Conservation (phyloP, 2,797 vertebrate species). For the Phrynocephalus vlangalii region DNA sequence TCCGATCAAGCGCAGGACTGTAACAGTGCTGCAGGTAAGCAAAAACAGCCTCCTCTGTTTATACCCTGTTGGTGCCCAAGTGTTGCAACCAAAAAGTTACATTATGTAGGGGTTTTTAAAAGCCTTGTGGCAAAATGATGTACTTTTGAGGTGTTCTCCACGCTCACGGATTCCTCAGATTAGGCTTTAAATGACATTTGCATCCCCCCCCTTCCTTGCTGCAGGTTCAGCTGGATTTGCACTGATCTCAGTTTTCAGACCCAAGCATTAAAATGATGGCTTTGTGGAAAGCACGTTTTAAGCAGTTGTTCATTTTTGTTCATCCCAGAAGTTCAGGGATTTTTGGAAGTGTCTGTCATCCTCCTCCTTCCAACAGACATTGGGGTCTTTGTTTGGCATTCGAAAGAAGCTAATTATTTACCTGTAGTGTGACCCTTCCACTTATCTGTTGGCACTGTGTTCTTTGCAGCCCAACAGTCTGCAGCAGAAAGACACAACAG, state of each 20-base stretch:
- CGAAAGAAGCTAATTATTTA: constrained; percentile 47
- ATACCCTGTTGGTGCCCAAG: too few relatives aligned
- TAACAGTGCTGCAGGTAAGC: too few relatives aligned
- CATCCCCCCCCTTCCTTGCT: neutral
- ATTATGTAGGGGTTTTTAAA: neutral
- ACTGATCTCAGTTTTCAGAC: neutral
- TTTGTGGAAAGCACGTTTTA: constrained; percentile 19
- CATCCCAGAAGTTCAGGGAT: constrained; percentile 3
- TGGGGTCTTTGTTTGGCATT: constrained; percentile 40
- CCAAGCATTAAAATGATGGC: neutral
- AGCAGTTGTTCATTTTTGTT: neutral
- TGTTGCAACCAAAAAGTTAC: neutral
- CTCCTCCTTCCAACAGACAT: constrained; percentile 44
- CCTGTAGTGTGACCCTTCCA: constrained; percentile 8
- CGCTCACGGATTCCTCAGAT: neutral
- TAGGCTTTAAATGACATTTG: neutral
- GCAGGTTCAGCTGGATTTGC: accelerated
- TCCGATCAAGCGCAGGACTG: too few relatives aligned
- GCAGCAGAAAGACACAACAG: constrained; percentile 33
- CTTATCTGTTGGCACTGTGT: constrained; percentile 5
- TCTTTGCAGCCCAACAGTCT: constrained; percentile 15
- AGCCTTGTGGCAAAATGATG: neutral
- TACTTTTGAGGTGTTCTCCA: neutral
- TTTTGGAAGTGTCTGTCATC: constrained; percentile 20
- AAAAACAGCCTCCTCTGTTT: too few relatives aligned